Evolutionary conservation across 2,113 vertebrate genomes (phyloP).

Genomic region (Cyanistes caeruleus): DNA sequence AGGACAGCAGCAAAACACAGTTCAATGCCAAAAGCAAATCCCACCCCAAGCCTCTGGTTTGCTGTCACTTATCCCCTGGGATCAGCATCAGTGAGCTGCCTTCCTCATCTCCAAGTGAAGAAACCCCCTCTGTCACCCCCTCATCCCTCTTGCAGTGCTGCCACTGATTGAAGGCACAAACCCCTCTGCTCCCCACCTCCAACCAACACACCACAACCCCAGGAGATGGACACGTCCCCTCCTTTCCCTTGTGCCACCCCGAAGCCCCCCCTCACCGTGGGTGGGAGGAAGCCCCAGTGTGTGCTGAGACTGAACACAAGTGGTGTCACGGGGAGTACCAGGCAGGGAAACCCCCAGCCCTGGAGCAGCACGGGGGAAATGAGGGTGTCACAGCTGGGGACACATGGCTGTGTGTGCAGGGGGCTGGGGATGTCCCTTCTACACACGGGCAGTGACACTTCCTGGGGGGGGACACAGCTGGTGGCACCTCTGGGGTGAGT

Average conservation of each 20-base stretch:
- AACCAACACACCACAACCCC: neutral
- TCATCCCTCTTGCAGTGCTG: neutral
- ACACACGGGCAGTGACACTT: neutral
- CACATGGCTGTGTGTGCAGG: fast-evolving
- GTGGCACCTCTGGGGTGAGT: neutral
- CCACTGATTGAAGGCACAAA: neutral
- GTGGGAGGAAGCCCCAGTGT: neutral
- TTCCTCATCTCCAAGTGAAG: neutral
- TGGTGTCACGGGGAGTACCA: neutral
- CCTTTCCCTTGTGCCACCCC: neutral
- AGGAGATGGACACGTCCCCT: neutral
- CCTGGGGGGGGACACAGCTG: neutral
- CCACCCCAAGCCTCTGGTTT: neutral
- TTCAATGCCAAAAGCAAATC: neutral
- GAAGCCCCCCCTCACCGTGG: neutral
- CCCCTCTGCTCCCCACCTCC: neutral
- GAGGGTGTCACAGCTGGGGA: neutral
- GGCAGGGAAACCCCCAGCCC: neutral
- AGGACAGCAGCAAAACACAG: neutral
- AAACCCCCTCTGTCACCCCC: neutral
- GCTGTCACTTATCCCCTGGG: neutral
- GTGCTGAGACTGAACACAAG: neutral
- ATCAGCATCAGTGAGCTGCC: neutral
- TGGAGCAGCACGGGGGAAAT: neutral
- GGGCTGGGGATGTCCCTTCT: neutral